phyloP scores from a whole-genome alignment of 1,140 invertebrate genomes.

The Aleiodes sp. region DNA sequence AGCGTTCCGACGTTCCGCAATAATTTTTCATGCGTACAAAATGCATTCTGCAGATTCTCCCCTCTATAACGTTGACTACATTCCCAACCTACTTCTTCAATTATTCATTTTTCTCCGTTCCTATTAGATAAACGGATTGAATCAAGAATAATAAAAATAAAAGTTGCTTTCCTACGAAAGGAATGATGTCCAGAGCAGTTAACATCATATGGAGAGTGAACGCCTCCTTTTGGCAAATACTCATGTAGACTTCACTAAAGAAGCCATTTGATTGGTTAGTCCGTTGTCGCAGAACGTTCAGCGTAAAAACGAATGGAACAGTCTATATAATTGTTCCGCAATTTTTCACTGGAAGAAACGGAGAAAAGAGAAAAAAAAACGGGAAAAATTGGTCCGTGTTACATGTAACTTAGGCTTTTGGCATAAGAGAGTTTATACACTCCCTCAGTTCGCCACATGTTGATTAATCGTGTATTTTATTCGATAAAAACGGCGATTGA shows the following conservation, averaged over 20 bases:
- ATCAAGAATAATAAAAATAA: no score
- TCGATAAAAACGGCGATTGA: constrained; percentile 32
- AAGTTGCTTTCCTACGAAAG: no score
- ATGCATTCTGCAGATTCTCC: no score
- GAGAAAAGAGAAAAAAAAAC: not conserved
- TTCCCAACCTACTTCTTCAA: no score
- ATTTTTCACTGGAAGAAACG: not conserved
- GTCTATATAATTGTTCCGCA: constrained; percentile 5
- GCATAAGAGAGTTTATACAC: constrained; percentile 46
- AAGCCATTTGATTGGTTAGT: not conserved
- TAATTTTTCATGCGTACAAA: no score
- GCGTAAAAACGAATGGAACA: not conserved
- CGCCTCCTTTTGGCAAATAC: not conserved
- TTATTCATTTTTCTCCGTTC: no score
- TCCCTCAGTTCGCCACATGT: constrained; percentile 53
- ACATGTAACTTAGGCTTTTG: constrained; percentile 39
- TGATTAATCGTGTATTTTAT: constrained; percentile 47
- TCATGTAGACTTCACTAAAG: not conserved
- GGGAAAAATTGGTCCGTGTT: constrained; percentile 11
- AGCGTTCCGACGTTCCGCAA: not conserved
- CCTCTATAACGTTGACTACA: no score
- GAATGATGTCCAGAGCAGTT: no score
- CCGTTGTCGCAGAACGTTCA: not conserved
- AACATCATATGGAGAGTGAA: not conserved
- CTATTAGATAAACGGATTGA: no score